Evolutionary conservation across 2,113 vertebrate species (phyloP).

Genomic region (Oreocharis arfaki): DNA sequence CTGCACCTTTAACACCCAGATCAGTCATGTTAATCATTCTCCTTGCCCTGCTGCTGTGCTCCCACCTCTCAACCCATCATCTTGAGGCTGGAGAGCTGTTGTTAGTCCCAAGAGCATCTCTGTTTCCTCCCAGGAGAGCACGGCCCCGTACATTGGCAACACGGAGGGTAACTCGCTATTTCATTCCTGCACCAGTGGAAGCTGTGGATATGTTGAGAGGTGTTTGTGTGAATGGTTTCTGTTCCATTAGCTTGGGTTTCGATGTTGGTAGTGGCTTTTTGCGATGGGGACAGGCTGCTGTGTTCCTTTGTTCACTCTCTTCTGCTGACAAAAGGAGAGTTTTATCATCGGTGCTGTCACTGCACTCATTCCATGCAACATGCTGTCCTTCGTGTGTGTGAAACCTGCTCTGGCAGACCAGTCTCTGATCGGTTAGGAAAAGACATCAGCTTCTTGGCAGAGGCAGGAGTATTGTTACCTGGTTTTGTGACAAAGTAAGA

Average conservation of each 20-base stretch:
- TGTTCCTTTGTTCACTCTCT: conserved; percentile 29
- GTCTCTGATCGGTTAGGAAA: not conserved
- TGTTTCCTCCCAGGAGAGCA: conserved; percentile 8
- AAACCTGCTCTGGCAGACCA: conserved; percentile 54
- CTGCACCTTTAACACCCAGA: conserved; percentile 73
- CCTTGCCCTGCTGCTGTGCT: conserved; percentile 55
- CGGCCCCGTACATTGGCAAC: rapidly evolving
- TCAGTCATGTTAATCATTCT: conserved; percentile 44
- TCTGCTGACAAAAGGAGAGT: conserved; percentile 30
- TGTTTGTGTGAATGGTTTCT: conserved; percentile 21
- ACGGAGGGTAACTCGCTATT: not conserved
- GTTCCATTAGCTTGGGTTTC: conserved; percentile 4
- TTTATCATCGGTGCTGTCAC: not conserved
- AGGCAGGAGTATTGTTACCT: not conserved
- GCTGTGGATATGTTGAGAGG: conserved; percentile 54
- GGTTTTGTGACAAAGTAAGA: not conserved
- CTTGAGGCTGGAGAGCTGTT: conserved; percentile 30
- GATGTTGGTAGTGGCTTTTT: not conserved
- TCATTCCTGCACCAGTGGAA: conserved; percentile 26
- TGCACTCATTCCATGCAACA: conserved; percentile 50
- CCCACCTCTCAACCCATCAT: conserved; percentile 65
- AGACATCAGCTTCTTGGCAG: not conserved
- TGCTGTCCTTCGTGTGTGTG: conserved; percentile 63
- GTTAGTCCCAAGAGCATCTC: not conserved
- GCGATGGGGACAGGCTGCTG: not conserved